These are phyloP conservation scores for Ichneumoninae sp. DNA, from an alignment of 2,888 invertebrate species.

Conservation along the genomic window DNA sequence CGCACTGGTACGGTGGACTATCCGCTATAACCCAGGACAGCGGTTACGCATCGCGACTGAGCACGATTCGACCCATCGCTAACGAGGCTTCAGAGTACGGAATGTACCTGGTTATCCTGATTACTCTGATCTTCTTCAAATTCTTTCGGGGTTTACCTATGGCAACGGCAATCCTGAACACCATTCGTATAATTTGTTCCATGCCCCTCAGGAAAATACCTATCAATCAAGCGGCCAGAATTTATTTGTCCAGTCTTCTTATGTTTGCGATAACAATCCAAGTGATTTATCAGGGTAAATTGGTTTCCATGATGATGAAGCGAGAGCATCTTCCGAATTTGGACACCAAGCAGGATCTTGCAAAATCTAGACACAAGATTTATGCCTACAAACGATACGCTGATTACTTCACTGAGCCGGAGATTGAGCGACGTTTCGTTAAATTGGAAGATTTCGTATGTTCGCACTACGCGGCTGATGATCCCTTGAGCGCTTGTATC, in stretches of 20 bases:
- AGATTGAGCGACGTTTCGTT: slow-evolving; percentile 1
- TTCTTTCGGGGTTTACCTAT: background rate
- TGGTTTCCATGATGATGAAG: background rate
- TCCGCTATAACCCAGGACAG: background rate
- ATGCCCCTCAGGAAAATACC: background rate
- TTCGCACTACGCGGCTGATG: background rate
- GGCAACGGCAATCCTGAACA: background rate
- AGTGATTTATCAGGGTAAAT: slow-evolving; percentile 21
- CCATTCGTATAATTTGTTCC: slow-evolving; percentile 1
- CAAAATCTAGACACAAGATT: slow-evolving; percentile 10
- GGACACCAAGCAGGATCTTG: slow-evolving; percentile 19
- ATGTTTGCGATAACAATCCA: slow-evolving; percentile 17
- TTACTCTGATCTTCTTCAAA: slow-evolving; percentile 10
- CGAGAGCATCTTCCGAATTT: background rate
- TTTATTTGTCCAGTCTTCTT: slow-evolving; percentile 17
- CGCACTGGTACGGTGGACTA: background rate
- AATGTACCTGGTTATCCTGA: slow-evolving; percentile 5
- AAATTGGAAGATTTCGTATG: background rate
- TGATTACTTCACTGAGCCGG: background rate
- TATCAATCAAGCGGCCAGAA: background rate
- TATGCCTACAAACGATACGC: background rate
- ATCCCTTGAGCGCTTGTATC: background rate
- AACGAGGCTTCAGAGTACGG: background rate
- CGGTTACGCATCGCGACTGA: slow-evolving; percentile 21
- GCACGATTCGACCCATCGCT: background rate